Base-by-base conservation (phyloP, 92 coral and sea anemone genomes). In the Muricea muricata region DNA sequence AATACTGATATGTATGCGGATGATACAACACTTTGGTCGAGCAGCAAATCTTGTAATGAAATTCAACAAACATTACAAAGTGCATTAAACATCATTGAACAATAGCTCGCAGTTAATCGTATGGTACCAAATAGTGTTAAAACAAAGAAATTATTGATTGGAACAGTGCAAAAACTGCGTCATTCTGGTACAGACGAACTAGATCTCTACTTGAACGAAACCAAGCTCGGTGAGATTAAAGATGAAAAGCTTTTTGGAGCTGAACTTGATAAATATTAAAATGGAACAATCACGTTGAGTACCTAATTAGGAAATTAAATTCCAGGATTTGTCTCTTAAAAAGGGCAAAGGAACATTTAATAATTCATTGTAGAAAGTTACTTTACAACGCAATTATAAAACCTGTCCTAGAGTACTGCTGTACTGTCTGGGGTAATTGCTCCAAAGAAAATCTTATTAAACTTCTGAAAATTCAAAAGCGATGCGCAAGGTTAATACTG, bases 401-500 rank as follows among this genome's bases (percentile, higher is more conserved):
- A 48, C 21, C 56, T 12, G 15, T 18, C 17, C 56, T 72, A 25
- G 78, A 80, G 23, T 63, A 81, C 23, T 61, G 85, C 55, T 33
- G 75, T 29, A 80, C 85, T 4, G 75, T 63, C n/a, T 80, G 85
- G 85, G 57, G 85, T 18, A 80, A 80, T 41, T 80, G 85, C 78
- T 80, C 42, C 14, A 56, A 30, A 8, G 84, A 78, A 55, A 24
- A 78, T 10, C 73, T 50, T 1, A 10, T 18, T 1, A 80, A 78
- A 42, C 34, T 80, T 11, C 28, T 80, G 34, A 13, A 70, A 63
- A 4, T 80, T 12, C 85, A 80, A 37, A 80, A 80, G 31, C 52
- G 85, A n/a, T 65, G 85, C 65, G 85, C 85, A 37, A 37, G 42
- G 9, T 9, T 37, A 9, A 45, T 45, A 45, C 50, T 45, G 1